Evolutionary conservation across 2,888 invertebrate genomes (phyloP), one percentile per base, ranked within the genome.

Genomic region (Parelbella ahira): DNA sequence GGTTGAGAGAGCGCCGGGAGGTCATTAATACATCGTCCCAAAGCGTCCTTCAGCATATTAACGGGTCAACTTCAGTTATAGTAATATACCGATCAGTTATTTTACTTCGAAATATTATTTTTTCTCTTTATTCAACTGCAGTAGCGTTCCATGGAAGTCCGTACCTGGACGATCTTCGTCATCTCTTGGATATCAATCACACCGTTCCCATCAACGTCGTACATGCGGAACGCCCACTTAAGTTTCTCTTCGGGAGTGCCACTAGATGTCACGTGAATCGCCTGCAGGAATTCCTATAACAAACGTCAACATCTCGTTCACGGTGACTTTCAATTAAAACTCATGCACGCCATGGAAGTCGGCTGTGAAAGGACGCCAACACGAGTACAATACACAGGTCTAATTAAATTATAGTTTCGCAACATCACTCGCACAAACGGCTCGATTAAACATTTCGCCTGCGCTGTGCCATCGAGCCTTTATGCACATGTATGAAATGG

Each of bases 201-300:
- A 47, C 98, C 98, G 73, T 98, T 98, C 32, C 97, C 97, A 79
- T 98, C 98, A 27, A 98, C 98, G 79, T 98, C 98, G 84, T 98
- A 98, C 97, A 98, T 97, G 75, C 97, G 93, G 91, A 98, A 98
- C 51, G 98, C 98, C 97, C 98, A 98, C 88, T 98, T 98, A 54
- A 98, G 91, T 84, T 98, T 98, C 83, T 98, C 98, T 80, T 98
- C 97, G 12, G 98, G 97, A 54, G 97, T 97, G 51, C 97, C 98
- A 68, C 97, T 97, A 60, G 97, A 97, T 58, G 98, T 98, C 43
- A 98, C 97, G 88, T 98, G 98, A 82, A 98, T 98, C 71, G 98
- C 98, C 81, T 97, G 91, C 69, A 98, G 91, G 87, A 98, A 98
- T 91, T 98, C 98, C 96, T 96, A 90, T 34, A 90, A 91, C 83